Conservation (phyloP, 2,113 vertebrate genomes). For the Myrmecophaga tridactyla region DNA sequence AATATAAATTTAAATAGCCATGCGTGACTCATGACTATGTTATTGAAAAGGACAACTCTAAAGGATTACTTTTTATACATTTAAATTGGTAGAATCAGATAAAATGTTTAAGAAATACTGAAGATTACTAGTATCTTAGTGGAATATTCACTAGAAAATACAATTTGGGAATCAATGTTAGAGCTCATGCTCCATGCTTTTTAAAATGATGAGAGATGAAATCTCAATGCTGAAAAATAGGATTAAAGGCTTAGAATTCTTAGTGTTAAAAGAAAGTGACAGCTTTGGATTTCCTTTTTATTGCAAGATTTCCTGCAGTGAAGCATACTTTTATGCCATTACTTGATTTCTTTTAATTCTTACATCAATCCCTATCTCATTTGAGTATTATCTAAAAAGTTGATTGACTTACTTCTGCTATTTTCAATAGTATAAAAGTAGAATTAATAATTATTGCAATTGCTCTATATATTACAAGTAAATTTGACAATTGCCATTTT, state of each 20-base stretch:
- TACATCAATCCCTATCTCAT: background rate
- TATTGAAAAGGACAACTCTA: background rate
- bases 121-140: background rate
- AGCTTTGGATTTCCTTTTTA: background rate
- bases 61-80: background rate
- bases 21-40: background rate
- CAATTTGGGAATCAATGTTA: background rate
- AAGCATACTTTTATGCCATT: background rate
- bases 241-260: background rate
- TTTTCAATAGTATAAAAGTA: background rate
- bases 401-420: background rate
- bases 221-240: background rate
- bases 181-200: background rate
- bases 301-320: background rate
- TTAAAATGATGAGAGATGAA: background rate
- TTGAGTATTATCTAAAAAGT: background rate
- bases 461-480: background rate
- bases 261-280: background rate
- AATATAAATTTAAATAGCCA: background rate
- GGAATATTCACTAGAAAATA: background rate
- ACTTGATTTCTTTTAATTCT: background rate
- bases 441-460: background rate
- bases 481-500: background rate
- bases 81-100: background rate
- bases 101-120: background rate